phyloP scores from a whole-genome alignment of 2,113 vertebrate species.

The Ctenodactylus gundi region DNA sequence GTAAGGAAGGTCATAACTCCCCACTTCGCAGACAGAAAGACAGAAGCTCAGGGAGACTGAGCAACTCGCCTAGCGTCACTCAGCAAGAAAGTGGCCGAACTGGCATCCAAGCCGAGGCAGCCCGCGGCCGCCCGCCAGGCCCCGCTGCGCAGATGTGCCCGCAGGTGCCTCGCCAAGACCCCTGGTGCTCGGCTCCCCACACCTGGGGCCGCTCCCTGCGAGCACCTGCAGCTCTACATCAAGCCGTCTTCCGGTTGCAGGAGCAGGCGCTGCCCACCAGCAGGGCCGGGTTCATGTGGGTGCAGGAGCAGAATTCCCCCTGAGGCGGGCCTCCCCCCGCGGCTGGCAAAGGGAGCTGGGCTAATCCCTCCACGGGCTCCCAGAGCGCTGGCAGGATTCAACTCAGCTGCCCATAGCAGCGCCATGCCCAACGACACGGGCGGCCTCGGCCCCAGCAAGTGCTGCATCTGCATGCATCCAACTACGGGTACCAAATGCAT shows the following conservation, averaged over 20 bases:
- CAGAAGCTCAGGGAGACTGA: neutral
- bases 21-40: neutral
- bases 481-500: neutral
- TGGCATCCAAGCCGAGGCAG: neutral
- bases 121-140: neutral
- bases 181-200: accelerated
- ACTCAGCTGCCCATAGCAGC: neutral
- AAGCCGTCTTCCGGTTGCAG: neutral
- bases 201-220: neutral
- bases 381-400: neutral
- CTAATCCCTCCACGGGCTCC: accelerated
- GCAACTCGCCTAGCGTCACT: neutral
- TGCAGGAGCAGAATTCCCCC: neutral
- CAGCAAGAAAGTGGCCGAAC: neutral
- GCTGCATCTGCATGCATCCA: neutral
- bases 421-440: neutral
- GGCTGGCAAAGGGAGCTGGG: neutral
- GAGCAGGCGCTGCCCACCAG: neutral
- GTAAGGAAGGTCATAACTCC: neutral
- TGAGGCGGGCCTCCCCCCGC: neutral
- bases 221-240: neutral
- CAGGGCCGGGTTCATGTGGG: neutral
- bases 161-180: neutral
- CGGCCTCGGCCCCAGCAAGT: neutral
- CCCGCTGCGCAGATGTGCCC: too few species aligned